A percentile compares a stretch with the other conserved stretches of the same genome.
phyloP scores from a whole-genome alignment of 2,888 invertebrate genomes.

The Carterocephalus palaemon region DNA sequence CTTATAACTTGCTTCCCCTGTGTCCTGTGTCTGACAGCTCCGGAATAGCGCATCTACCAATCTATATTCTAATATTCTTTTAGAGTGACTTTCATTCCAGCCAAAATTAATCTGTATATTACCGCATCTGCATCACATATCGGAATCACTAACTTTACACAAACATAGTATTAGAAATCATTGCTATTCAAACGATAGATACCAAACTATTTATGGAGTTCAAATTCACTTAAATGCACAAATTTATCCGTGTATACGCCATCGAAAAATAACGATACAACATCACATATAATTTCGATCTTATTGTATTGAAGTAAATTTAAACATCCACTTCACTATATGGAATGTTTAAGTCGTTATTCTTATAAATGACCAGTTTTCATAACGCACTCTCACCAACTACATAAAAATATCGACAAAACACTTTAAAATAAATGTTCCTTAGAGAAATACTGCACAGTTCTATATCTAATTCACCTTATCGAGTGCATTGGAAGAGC shows the following conservation, averaged over 20 bases:
- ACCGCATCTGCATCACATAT: conserved; percentile 29
- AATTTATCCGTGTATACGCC: conserved; percentile 22
- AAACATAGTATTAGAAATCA: conserved; percentile 42
- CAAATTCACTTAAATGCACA: conserved; percentile 40
- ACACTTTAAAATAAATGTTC: conserved; percentile 40
- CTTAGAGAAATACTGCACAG: conserved; percentile 45
- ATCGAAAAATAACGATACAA: conserved; percentile 22
- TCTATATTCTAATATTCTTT: conserved; percentile 68
- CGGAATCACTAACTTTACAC: conserved; percentile 52
- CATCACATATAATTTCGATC: conserved; percentile 3
- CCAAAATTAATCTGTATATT: conserved; percentile 33
- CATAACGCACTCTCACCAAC: conserved; percentile 42
- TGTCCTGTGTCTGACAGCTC: conserved; percentile 59
- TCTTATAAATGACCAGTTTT: conserved; percentile 43
- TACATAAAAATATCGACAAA: conserved; percentile 34
- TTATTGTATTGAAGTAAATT: conserved; percentile 38
- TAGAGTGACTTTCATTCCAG: conserved; percentile 41
- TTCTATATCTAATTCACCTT: conserved; percentile 41
- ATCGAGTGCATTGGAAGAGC: conserved; percentile 60
- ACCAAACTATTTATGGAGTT: conserved; percentile 38
- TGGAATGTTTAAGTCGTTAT: conserved; percentile 52
- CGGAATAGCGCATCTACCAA: conserved; percentile 77
- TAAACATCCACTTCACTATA: conserved; percentile 43
- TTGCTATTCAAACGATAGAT: conserved; percentile 41
- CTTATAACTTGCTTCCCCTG: conserved; percentile 44